Evolutionary conservation across 2,113 vertebrate genomes (phyloP), one percentile per base, ranked within the genome.

Genomic region (Mirza zaza): DNA sequence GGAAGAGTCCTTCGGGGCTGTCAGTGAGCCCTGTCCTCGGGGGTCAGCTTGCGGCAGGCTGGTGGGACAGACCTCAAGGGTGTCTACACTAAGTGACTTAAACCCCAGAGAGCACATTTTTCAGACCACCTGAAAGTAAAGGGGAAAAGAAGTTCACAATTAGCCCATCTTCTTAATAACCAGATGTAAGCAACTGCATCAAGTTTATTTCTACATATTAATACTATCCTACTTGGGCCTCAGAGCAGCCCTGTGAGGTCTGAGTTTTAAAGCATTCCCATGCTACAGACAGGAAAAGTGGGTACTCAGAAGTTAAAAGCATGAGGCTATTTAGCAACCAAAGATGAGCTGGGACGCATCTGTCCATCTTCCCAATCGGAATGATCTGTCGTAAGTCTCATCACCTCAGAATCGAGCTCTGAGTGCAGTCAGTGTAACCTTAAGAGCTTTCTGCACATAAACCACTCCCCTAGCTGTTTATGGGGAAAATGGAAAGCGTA

Each of bases 131-230:
- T 11, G 12, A 57, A 34, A 80, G 36, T 13, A 36, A 57, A 68
- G 13, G 42, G n/a, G 52, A 89, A 21, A 7, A 55, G n/a, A 55
- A 55, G 34, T 70, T 45, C 52, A 80, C 63, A 34, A 75, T 48
- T 13, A 83, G 83, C 79, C n/a, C 65, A 21, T 81, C 70, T 96
- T 70, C 83, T 70, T 42, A 36, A 79, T 42, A 36, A 79, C 11
- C 4, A 81, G 50, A 11, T 39, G 29, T 39, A 85, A 85, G 34
- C 27, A 39, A 29, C 25, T 34, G 27, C 21, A 32, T 14, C 48
- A 32, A 87, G 73, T 87, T 52, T 5, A n/a, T 68, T 80, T 39
- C 7, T n/a, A 4, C 36, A 50, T 50, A 50, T 50, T 50, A 50
- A 18, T 4, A 6, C 8, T 32, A 0, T 8, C 12, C 6, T 42